Evolutionary conservation across 1,140 invertebrate species (phyloP).

Genomic region (roundworm (Caenorhabditis elegans)): DNA sequence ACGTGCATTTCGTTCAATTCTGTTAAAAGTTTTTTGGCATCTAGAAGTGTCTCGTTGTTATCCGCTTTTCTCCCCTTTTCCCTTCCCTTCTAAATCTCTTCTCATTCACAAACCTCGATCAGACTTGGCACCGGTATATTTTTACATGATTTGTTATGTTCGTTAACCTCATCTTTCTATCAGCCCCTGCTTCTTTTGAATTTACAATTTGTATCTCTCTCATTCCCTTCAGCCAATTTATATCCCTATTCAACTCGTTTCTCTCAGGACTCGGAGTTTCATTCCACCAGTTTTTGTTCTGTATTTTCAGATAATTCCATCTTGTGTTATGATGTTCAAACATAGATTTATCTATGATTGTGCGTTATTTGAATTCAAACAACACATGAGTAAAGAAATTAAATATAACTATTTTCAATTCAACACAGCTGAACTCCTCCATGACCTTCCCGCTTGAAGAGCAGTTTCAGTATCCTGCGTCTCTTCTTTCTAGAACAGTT

Average conservation of each 20-base stretch:
- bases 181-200: background rate
- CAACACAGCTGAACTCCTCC: no score
- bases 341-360: background rate
- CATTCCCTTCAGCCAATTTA: background rate
- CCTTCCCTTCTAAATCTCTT: slow-evolving; percentile 12
- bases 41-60: background rate
- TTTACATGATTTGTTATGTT: background rate
- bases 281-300: background rate
- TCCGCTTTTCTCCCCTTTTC: background rate
- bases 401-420: no score
- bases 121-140: slow-evolving; percentile 3
- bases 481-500: background rate
- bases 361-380: background rate
- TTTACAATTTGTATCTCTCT: no score
- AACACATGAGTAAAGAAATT: background rate
- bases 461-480: background rate
- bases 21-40: background rate
- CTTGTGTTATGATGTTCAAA: background rate
- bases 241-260: background rate
- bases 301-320: background rate
- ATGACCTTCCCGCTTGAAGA: background rate
- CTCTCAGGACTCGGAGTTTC: background rate
- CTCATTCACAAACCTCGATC: slow-evolving; percentile 21
- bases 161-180: background rate
- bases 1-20: slow-evolving; percentile 6